Evolutionary conservation across 2,797 vertebrate genomes (phyloP), one percentile per base, ranked within the genome.

Genomic region (Nannoperca australis): DNA sequence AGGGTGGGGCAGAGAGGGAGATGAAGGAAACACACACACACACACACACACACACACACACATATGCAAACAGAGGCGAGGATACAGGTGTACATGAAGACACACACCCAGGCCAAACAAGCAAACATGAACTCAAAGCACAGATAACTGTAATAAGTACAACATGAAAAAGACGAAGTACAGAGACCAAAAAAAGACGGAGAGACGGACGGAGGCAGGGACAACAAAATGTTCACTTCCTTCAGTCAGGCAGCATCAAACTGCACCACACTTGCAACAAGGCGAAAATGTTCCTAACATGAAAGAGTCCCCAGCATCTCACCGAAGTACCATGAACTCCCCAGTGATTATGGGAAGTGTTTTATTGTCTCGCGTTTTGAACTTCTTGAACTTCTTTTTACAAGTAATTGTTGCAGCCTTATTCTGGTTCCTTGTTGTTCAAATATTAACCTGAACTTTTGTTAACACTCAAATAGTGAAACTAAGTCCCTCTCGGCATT

Each of bases 41-140:
- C 36, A 60, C 40, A 27, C 36, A 72, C 44, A 42, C 36, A 38
- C n/a, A 56, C 44, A 34, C 36, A 47, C 27, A 62, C 47, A 53
- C 47, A 18, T 36, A 71, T 73, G 59, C 77, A 84, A 83, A 88
- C 82, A 82, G 30, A 76, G 12, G 54, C 66, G 38, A 11, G 27
- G 54, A 85, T 54, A 76, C 66, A 88, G 50, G 73, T 81, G 80
- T 59, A 53, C 22, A 13, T 30, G 27, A 78, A 56, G 76, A 80
- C 68, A 70, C 73, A 76, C 61, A 49, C 67, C 40, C 58, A 70
- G 24, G 42, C 38, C 47, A 72, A 68, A 85, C 58, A 74, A 49
- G 62, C 69, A 59, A 38, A 42, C 32, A 61, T 2, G 7, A 24
- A 50, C 50, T 12, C 32, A 67, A 7, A 66, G 56, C 3, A 36